phyloP scores from a whole-genome alignment of 2,113 vertebrate genomes.

The Phycodurus eques region DNA sequence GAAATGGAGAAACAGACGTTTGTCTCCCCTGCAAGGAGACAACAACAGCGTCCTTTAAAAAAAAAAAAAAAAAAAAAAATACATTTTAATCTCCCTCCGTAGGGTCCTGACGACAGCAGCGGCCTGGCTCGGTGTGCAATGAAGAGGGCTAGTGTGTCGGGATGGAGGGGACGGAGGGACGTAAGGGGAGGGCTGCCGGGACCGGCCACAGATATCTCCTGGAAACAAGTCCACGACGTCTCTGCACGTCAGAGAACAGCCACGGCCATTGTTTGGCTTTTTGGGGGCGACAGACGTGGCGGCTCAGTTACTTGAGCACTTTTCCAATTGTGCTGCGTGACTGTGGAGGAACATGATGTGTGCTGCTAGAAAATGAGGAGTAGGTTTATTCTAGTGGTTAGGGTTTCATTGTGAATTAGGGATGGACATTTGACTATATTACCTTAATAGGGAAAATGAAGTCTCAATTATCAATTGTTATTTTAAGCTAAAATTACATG shows the following conservation, averaged over 20 bases:
- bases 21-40: conserved; percentile 65
- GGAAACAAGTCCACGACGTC: conserved; percentile 72
- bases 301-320: conserved; percentile 46
- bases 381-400: background rate
- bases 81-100: conserved; percentile 55
- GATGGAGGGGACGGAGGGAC: background rate
- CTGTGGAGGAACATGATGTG: conserved; percentile 27
- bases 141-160: conserved; percentile 56
- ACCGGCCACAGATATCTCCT: conserved; percentile 70
- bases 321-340: conserved; percentile 33
- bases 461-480: too few species aligned
- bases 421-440: background rate
- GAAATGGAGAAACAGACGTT: conserved; percentile 59
- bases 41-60: conserved; percentile 62
- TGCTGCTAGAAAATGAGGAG: background rate
- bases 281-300: conserved; percentile 50
- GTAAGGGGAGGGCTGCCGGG: conserved; percentile 45
- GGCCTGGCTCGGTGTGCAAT: conserved; percentile 60
- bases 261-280: conserved; percentile 70
- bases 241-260: conserved; percentile 73
- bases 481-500: too few species aligned
- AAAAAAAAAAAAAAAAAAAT: too few species aligned
- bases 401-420: background rate
- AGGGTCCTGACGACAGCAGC: conserved; percentile 65
- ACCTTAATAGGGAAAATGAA: too few species aligned